Conservation (phyloP, 2,113 vertebrate species). For the Phalacrocorax pelagicus region DNA sequence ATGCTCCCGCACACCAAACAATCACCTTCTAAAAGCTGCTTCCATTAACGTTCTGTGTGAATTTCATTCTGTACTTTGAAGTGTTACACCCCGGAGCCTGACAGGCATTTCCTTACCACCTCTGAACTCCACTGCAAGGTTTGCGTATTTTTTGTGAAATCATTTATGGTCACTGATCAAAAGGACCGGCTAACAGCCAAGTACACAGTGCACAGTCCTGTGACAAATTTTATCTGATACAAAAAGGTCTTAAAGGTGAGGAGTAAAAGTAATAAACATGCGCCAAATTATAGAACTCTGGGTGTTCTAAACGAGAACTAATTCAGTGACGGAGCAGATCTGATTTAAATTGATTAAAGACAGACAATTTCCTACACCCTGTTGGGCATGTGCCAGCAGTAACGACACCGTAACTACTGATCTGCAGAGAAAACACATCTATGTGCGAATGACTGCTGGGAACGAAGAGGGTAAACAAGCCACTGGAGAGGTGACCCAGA, state of each 20-base stretch:
- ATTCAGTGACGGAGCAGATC: accelerated
- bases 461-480: background rate
- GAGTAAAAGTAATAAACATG: background rate
- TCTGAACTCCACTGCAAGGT: background rate
- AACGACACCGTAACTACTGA: background rate
- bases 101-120: background rate
- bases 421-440: background rate
- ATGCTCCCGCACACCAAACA: accelerated
- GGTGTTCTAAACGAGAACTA: background rate
- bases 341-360: background rate
- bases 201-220: background rate
- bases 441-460: background rate
- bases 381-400: background rate
- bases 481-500: background rate
- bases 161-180: background rate
- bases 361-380: background rate
- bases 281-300: background rate
- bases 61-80: accelerated
- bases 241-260: background rate
- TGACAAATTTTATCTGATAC: background rate
- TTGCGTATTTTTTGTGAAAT: background rate
- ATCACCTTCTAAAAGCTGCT: background rate
- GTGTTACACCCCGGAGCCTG: background rate
- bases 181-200: background rate
- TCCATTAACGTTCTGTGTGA: accelerated